Evolutionary conservation across 2,888 invertebrate species (phyloP), one percentile per base, ranked within the genome.

Genomic region (Loripinus fragilis): DNA sequence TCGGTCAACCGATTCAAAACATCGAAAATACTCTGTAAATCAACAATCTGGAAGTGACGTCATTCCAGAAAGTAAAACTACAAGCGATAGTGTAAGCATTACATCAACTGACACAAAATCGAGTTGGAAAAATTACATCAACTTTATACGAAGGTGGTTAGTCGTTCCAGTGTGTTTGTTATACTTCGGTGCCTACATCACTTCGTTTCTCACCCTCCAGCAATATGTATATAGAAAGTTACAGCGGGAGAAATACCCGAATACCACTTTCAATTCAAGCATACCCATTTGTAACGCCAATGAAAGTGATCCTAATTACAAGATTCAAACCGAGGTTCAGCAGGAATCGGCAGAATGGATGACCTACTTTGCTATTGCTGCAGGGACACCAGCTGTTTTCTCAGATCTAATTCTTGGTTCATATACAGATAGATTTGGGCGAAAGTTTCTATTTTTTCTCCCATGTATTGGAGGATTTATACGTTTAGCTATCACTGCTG

Each of bases 391-490:
- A 0, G 76, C 70, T 0, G 38, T 85, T 20, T 81, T 83, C 55
- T 55, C 80, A 0, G 77, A 76, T 60, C 65, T 85, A 5, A 10
- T 83, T 30, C 68, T 81, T 2, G 83, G 79, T 0, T 73, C 83
- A 3, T 77, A 69, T 7, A 79, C 78, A n/a, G 85, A 85, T 28
- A 76, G 66, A 45, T 85, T 77, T 45, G 85, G 85, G 25, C 67
- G 85, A 20, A 85, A 83, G 66, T 71, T 74, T n/a, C 69, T 85
- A 20, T 76, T 85, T 41, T 75, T 74, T 65, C 65, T 83, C n/a
- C 78, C 79, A 12, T 55, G 78, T 35, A n/a, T 76, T n/a, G 85
- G 85, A 7, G 65, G 55, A 12, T 20, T 83, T 15, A 25, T 83
- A 23, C 75, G 71, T 30, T 33, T 66, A 23, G 23, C 68, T 12